Evolutionary conservation across 2,888 invertebrate genomes (phyloP).

Genomic region (Leptinotarsa haldemani): DNA sequence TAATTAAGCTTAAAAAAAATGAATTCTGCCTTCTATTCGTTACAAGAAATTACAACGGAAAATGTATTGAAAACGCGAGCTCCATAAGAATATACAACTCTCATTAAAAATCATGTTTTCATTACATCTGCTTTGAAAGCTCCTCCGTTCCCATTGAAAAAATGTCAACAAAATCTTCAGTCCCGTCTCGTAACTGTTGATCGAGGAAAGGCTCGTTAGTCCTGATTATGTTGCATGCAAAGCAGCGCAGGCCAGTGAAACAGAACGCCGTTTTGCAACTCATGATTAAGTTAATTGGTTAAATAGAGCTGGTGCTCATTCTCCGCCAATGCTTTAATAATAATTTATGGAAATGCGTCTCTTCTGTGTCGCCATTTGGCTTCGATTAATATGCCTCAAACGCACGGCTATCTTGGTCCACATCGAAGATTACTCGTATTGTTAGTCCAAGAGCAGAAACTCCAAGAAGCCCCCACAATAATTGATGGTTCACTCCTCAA

Average conservation of each 20-base stretch:
- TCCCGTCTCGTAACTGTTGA: constrained; percentile 2
- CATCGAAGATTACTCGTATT: not conserved
- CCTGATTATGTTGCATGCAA: constrained; percentile 13
- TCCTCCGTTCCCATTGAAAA: constrained; percentile 6
- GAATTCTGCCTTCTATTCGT: not conserved
- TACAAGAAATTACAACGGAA: not conserved
- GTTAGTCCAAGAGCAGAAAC: too few relatives aligned
- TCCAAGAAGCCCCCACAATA: too few relatives aligned
- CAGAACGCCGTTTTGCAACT: constrained; percentile 19
- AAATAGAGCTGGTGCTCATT: constrained; percentile 1
- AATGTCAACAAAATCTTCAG: constrained; percentile 11
- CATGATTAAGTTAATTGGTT: constrained; percentile 17
- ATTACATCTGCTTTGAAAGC: constrained; percentile 13
- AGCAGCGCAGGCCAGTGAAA: constrained; percentile 2
- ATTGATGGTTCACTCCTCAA: too few relatives aligned
- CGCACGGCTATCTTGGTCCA: not conserved
- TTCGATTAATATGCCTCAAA: not conserved
- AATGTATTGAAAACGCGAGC: not conserved
- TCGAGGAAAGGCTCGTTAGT: constrained; percentile 13
- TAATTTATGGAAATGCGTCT: constrained; percentile 8
- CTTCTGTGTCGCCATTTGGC: not conserved
- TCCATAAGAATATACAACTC: not conserved
- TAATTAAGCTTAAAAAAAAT: not conserved
- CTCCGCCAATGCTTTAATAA: not conserved
- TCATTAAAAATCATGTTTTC: constrained; percentile 3